Percentiles rank a stretch among this genome's conserved stretches.
Conservation (phyloP, 2,888 invertebrate genomes). For the Drosophila suboccidentalis region DNA sequence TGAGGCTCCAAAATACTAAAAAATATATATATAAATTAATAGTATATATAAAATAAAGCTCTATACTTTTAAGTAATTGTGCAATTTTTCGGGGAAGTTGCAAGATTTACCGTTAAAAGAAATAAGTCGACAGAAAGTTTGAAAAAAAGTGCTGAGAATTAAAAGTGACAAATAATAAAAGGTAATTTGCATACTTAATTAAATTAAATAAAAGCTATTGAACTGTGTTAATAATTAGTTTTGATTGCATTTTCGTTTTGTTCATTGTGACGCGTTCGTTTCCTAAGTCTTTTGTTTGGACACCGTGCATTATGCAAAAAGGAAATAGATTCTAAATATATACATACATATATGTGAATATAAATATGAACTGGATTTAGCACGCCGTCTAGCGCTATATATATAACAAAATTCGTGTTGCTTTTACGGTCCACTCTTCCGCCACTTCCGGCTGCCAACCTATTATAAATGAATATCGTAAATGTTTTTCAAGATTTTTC, state of each 20-base stretch:
- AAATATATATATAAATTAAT: too few relatives aligned
- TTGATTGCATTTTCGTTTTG: conserved; percentile 25
- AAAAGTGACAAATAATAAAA: not conserved
- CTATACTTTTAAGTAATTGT: conserved; percentile 62
- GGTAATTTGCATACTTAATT: conserved; percentile 9
- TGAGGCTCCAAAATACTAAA: conserved; percentile 19
- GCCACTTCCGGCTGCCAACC: conserved; percentile 64
- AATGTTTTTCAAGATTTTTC: conserved; percentile 14
- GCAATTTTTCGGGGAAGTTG: conserved; percentile 60
- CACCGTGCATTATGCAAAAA: conserved; percentile 53
- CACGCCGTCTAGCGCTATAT: conserved; percentile 47
- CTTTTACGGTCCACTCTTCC: conserved; percentile 53
- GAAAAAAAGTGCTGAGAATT: not conserved
- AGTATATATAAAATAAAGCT: conserved; percentile 1
- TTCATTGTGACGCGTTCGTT: conserved; percentile 59
- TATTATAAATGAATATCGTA: conserved; percentile 36
- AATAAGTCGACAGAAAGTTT: not conserved
- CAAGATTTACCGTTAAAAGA: conserved; percentile 66
- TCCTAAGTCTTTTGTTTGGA: conserved; percentile 74
- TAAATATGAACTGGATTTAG: conserved; percentile 67
- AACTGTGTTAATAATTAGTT: not conserved
- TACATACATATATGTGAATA: conserved; percentile 41
- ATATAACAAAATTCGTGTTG: conserved; percentile 32
- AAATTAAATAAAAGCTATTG: not conserved
- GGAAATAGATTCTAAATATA: conserved; percentile 53